A percentile compares a stretch with the other conserved stretches of the same genome.
phyloP scores from a whole-genome alignment of 2,888 invertebrate species.

The Mechanitis messenoides region DNA sequence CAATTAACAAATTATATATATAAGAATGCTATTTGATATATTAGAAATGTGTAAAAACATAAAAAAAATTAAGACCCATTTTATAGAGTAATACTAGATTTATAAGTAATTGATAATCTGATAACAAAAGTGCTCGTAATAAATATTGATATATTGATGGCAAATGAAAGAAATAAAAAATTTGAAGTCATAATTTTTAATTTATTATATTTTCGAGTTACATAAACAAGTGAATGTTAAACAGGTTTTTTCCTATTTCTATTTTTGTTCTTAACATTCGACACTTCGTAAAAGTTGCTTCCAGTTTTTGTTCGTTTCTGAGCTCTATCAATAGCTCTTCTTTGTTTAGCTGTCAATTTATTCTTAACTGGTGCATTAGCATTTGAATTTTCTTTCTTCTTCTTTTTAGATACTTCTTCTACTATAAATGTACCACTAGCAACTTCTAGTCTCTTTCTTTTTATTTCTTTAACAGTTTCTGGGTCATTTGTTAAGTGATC shows the following conservation, averaged over 20 bases:
- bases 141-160: too few species aligned
- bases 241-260: conserved; percentile 79
- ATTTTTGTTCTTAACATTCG: conserved; percentile 92
- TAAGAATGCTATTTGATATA: too few species aligned
- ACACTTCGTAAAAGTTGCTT: conserved; percentile 91
- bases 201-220: conserved; percentile 24
- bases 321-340: conserved; percentile 83
- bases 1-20: too few species aligned
- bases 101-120: too few species aligned
- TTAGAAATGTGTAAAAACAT: too few species aligned
- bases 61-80: too few species aligned
- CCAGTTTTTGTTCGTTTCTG: conserved; percentile 88
- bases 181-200: neutral
- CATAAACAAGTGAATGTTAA: conserved; percentile 17
- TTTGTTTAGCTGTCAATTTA: conserved; percentile 85
- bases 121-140: too few species aligned
- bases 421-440: conserved; percentile 75
- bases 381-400: conserved; percentile 50
- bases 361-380: conserved; percentile 45
- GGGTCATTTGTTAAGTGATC: conserved; percentile 66
- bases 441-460: conserved; percentile 65
- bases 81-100: too few species aligned
- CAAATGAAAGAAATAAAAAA: too few species aligned
- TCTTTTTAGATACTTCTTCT: conserved; percentile 66
- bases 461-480: conserved; percentile 67